Conservation (phyloP, 2,797 vertebrate species). For the Bradypodion pumilum region DNA sequence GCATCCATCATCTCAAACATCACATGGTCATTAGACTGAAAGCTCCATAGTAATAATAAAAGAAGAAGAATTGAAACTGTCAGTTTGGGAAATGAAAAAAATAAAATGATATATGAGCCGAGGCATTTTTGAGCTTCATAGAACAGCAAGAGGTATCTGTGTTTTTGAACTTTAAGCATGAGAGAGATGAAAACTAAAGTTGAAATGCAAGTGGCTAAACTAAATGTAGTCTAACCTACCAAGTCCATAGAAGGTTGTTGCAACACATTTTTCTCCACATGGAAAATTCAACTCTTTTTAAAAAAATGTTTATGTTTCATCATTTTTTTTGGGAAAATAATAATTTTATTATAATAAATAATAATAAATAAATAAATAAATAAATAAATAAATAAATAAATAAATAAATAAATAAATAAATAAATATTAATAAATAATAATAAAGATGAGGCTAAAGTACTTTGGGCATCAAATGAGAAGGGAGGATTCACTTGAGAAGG, state of each 20-base stretch:
- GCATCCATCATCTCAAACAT: neutral
- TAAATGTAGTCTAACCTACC: accelerated
- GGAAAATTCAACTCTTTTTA: neutral
- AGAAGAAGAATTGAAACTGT: conserved; percentile 13
- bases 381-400: too few species aligned
- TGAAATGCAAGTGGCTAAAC: accelerated
- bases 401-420: too few species aligned
- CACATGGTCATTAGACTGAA: neutral
- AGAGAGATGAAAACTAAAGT: neutral
- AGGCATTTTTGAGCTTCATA: too few species aligned
- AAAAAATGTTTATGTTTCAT: neutral
- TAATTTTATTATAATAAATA: too few species aligned
- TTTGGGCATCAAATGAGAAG: too few species aligned
- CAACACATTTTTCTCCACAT: neutral
- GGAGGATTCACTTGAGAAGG: too few species aligned
- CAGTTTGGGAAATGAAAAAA: conserved; percentile 13
- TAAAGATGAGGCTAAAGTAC: too few species aligned
- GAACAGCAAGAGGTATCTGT: neutral
- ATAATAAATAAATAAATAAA: too few species aligned
- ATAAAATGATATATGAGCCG: neutral
- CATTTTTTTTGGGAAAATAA: conserved; percentile 13
- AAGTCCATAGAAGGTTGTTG: neutral
- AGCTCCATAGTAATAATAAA: neutral
- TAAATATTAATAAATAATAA: too few species aligned
- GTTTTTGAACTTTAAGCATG: neutral